These are phyloP conservation scores for Aselliscus stoliczkanus DNA, from an alignment of 2,797 vertebrate species.

Conservation along the genomic window DNA sequence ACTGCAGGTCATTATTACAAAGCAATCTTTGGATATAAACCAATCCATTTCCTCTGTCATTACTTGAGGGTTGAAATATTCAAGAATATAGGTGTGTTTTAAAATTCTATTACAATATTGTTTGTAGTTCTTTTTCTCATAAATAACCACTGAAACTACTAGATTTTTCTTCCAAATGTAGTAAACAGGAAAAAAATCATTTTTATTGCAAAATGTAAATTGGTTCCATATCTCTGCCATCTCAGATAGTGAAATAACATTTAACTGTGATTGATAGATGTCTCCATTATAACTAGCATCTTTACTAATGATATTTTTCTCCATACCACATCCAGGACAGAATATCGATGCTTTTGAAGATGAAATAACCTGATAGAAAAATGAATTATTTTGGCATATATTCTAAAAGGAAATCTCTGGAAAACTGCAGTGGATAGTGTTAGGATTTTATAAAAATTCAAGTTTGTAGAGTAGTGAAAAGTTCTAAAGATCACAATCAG, in stretches of 20 bases:
- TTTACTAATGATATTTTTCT: conserved; percentile 51
- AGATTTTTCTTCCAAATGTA: conserved; percentile 28
- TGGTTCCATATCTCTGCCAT: not conserved
- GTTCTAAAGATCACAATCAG: not conserved
- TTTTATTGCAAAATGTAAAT: conserved; percentile 62
- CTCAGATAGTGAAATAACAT: conserved; percentile 49
- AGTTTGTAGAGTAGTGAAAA: not conserved
- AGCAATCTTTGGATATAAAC: conserved; percentile 28
- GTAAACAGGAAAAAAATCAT: conserved; percentile 31
- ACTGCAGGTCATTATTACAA: conserved; percentile 30
- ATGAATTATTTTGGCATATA: conserved; percentile 58
- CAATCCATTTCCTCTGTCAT: conserved; percentile 29
- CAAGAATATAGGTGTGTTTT: conserved; percentile 37
- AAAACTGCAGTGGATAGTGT: conserved; percentile 3
- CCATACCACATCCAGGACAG: not conserved
- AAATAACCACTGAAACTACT: conserved; percentile 58
- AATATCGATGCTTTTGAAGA: conserved; percentile 49
- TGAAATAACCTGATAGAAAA: conserved; percentile 56
- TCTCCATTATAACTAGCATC: conserved; percentile 64
- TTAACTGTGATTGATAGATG: conserved; percentile 48
- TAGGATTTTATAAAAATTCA: conserved; percentile 36
- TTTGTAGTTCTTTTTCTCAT: conserved; percentile 13
- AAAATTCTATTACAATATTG: conserved; percentile 50
- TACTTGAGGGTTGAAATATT: not conserved
- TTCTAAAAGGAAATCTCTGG: conserved; percentile 40